A percentile compares a stretch with the other conserved stretches of the same genome.
Conservation (phyloP, 1,140 invertebrate genomes). For the Calephelis virginiensis region DNA sequence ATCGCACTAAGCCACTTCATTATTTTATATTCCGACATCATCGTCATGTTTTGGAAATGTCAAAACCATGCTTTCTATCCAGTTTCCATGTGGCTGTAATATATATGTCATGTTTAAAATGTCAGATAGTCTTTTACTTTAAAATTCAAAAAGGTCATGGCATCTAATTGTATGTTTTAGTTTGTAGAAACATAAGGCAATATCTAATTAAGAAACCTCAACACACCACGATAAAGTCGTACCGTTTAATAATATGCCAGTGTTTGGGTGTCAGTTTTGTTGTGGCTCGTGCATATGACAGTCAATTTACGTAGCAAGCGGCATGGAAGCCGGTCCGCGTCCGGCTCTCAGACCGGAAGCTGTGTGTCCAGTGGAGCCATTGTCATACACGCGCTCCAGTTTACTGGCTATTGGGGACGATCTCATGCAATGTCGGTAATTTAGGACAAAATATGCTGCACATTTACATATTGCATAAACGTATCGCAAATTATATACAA, state of each 20-base stretch:
- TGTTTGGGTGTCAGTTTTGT: slow-evolving; percentile 9
- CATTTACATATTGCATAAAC: neutral
- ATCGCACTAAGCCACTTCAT: too few relatives aligned
- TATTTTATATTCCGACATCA: too few relatives aligned
- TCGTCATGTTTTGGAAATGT: too few relatives aligned
- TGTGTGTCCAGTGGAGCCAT: slow-evolving; percentile 19
- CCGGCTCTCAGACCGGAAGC: slow-evolving; percentile 17
- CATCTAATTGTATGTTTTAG: too few relatives aligned
- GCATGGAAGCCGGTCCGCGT: slow-evolving; percentile 15
- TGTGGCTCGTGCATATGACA: slow-evolving; percentile 12
- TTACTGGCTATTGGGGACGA: slow-evolving; percentile 18
- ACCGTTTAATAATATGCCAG: slow-evolving; percentile 1
- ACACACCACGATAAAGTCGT: neutral
- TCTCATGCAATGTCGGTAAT: slow-evolving; percentile 1
- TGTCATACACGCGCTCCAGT: slow-evolving; percentile 19
- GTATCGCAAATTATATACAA: too few relatives aligned
- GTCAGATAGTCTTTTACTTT: too few relatives aligned
- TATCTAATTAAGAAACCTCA: too few relatives aligned
- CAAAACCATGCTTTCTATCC: too few relatives aligned
- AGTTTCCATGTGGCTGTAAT: too few relatives aligned
- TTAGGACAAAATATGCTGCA: neutral
- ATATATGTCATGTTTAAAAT: too few relatives aligned
- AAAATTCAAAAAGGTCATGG: too few relatives aligned
- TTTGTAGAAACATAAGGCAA: too few relatives aligned
- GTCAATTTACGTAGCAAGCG: slow-evolving; percentile 17